Evolutionary conservation across 53 echinoderm and acorn worm species (phyloP), one percentile per base, ranked within the genome.

Genomic region (Actinopyga echinites): DNA sequence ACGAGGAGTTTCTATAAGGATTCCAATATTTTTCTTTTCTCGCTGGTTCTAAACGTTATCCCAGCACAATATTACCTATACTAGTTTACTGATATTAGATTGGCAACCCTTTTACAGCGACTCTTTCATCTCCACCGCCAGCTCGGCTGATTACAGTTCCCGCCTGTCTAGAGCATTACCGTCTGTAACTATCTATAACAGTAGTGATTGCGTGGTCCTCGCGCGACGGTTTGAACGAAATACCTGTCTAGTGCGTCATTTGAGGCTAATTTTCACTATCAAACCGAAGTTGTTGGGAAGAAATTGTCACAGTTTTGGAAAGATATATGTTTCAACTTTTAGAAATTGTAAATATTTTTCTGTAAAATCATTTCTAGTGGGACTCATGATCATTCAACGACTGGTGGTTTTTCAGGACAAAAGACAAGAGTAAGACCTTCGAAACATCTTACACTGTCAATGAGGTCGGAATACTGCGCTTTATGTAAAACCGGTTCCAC

Each of bases 181-280:
- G 71, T 71, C 71, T 71, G 71, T 44, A 44, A 25, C 44, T 71
- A 71, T 71, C 71, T 44, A 44, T 71, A 44, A 71, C 71, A 71
- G 44, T 42, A 36, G 71, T 44, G 71, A 42, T 71, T 71, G 71
- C 71, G 71, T 71, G 40, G 40, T 43, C 13, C 42, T 34, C 45
- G 71, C 71, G 71, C 71, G 71, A 71, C 42, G 20, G 71, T 71
- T 81, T 61, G 59, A 61, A 81, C 36, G 42, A 44, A 40, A 44
- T 71, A 30, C 44, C 42, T 45, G 38, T 75, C 67, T 60, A 82
- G 74, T 87, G 87, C 87, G 87, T 87, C 82, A 82, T 87, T 87
- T 71, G 54, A 63, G 87, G 71, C 63, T 82, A 25, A 56, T 87
- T 87, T 87, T 87, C 81, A 24, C 61, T 73, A 82, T 71, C 45